Conservation (phyloP, 1,140 invertebrate species). For the Agrypnia vestita region DNA sequence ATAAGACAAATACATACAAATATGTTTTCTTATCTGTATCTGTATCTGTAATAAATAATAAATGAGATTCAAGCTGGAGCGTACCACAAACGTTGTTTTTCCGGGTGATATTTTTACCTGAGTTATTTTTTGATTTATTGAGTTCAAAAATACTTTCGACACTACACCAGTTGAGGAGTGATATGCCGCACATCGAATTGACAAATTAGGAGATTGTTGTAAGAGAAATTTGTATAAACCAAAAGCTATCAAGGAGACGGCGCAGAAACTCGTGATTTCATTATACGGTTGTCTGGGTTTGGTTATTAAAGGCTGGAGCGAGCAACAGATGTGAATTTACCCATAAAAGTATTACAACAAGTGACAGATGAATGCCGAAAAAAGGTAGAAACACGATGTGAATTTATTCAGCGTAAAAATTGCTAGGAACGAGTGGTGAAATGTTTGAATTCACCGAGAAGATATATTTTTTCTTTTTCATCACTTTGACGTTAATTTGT, state of each 20-base stretch:
- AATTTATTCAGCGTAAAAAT: not conserved
- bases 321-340: not conserved
- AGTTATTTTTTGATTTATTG: not conserved
- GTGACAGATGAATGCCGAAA: not conserved
- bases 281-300: not conserved
- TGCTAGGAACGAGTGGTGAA: too few relatives aligned
- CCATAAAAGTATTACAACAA: not conserved
- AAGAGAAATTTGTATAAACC: too few relatives aligned
- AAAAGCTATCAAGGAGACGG: too few relatives aligned
- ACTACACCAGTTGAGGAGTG: not conserved
- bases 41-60: too few relatives aligned
- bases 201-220: too few relatives aligned
- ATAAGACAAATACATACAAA: too few relatives aligned
- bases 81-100: not conserved
- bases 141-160: not conserved
- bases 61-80: too few relatives aligned
- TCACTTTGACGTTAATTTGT: not conserved
- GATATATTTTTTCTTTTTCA: not conserved
- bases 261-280: too few relatives aligned
- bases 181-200: too few relatives aligned
- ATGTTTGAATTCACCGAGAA: too few relatives aligned
- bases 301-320: not conserved
- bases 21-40: too few relatives aligned
- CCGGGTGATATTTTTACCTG: not conserved
- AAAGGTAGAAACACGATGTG: not conserved